Conservation (phyloP, 2,113 vertebrate genomes). For the Lampris incognitus region DNA sequence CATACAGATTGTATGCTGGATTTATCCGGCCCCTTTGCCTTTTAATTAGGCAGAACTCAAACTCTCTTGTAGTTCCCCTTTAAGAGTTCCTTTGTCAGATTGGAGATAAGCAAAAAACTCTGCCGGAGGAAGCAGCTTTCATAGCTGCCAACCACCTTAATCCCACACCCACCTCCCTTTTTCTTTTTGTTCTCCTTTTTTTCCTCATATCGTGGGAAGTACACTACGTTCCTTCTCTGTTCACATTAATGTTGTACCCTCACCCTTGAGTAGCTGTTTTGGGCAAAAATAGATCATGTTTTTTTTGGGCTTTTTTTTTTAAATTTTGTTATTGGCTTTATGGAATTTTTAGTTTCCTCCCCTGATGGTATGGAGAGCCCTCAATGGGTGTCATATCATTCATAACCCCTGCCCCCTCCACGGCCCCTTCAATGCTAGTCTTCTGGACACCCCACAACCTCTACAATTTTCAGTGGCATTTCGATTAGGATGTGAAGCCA, state of each 20-base stretch:
- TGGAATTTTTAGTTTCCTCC: constrained; percentile 22
- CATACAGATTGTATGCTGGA: background rate
- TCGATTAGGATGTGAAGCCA: constrained; percentile 35
- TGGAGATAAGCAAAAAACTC: constrained; percentile 46
- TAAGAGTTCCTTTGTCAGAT: constrained; percentile 45
- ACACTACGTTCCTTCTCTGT: constrained; percentile 50
- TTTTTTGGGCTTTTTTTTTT: background rate
- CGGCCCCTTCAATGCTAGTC: background rate
- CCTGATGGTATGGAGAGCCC: constrained; percentile 10
- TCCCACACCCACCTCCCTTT: constrained; percentile 11
- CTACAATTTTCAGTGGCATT: constrained; percentile 31
- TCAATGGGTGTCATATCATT: background rate
- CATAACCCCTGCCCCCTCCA: background rate
- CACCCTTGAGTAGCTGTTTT: constrained; percentile 21
- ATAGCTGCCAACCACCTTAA: constrained; percentile 43
- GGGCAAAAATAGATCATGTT: constrained; percentile 14
- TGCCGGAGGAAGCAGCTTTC: constrained; percentile 51
- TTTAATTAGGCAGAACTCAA: background rate
- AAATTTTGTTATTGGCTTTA: background rate
- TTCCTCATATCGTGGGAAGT: constrained; percentile 59
- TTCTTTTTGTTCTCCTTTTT: constrained; percentile 13
- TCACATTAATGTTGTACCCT: constrained; percentile 57
- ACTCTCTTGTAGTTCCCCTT: constrained; percentile 28
- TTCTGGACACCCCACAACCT: background rate
- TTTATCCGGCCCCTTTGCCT: background rate